Percentiles rank a stretch among this genome's conserved stretches.
These are phyloP conservation scores for Zalophus californianus DNA, from an alignment of 2,797 vertebrate genomes.

Conservation along the genomic window DNA sequence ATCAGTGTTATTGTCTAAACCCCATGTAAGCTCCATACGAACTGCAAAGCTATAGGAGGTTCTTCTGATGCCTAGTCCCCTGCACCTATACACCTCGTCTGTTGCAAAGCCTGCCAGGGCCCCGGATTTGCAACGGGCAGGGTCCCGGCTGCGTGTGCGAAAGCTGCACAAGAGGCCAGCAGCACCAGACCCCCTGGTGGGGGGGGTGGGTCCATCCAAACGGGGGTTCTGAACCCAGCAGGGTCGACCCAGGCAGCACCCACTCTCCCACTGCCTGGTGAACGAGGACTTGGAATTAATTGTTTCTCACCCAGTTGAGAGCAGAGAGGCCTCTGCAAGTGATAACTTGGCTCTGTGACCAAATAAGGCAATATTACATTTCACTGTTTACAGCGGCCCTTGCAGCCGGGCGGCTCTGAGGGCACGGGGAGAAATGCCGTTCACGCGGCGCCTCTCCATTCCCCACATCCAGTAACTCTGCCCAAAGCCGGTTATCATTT, in stretches of 20 bases:
- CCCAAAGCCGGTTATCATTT: slow-evolving; percentile 21
- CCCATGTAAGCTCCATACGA: fast-evolving
- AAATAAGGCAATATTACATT: slow-evolving; percentile 89
- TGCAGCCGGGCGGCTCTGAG: slow-evolving; percentile 80
- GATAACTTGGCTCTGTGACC: slow-evolving; percentile 85
- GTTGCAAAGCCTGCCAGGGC: not conserved
- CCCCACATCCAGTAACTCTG: slow-evolving; percentile 71
- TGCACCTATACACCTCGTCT: not conserved
- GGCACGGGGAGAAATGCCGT: slow-evolving; percentile 78
- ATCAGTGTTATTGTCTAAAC: fast-evolving
- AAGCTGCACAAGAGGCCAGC: slow-evolving; percentile 77
- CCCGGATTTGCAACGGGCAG: slow-evolving; percentile 67
- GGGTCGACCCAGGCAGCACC: not conserved
- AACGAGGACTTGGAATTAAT: not conserved
- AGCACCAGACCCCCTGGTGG: not conserved
- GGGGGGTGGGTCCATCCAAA: slow-evolving; percentile 61
- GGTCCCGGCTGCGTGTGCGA: slow-evolving; percentile 20
- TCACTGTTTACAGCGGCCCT: slow-evolving; percentile 86
- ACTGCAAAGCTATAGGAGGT: not conserved
- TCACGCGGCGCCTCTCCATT: slow-evolving; percentile 68
- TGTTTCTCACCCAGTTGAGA: not conserved
- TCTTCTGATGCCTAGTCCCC: not conserved
- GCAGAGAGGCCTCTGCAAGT: not conserved
- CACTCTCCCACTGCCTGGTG: fast-evolving
- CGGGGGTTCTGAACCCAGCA: slow-evolving; percentile 66